Evolutionary conservation across 1,140 invertebrate species (phyloP).

Genomic region (Gryon sp.): DNA sequence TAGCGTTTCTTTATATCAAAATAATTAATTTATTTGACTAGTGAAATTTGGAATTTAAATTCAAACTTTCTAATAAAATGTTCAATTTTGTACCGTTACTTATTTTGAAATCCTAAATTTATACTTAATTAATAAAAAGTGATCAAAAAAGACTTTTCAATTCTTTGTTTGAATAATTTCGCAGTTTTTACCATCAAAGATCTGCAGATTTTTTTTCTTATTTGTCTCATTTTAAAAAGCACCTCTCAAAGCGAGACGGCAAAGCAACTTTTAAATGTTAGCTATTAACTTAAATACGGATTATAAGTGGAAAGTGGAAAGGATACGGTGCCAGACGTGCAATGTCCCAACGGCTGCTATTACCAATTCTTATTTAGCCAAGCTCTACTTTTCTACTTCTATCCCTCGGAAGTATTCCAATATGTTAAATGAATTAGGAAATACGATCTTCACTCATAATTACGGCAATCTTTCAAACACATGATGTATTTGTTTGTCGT

Average conservation of each 20-base stretch:
- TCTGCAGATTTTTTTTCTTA: background rate
- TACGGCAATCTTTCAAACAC: constrained; percentile 4
- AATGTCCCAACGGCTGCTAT: constrained; percentile 59
- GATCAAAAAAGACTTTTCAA: no score
- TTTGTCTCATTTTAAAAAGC: no score
- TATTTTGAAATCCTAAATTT: background rate
- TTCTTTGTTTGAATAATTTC: no score
- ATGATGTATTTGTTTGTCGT: background rate
- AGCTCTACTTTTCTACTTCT: constrained; percentile 59
- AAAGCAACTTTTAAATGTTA: constrained; percentile 18
- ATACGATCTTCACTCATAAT: background rate
- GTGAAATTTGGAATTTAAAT: no score
- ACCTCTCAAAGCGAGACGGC: constrained; percentile 9
- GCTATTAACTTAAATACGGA: constrained; percentile 10
- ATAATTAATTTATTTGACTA: no score
- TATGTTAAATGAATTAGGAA: background rate
- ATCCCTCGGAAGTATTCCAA: constrained; percentile 28
- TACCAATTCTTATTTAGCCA: constrained; percentile 49
- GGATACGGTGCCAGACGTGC: constrained; percentile 68
- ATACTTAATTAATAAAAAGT: no score
- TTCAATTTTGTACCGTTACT: background rate
- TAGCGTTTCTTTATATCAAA: no score
- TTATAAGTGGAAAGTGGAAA: constrained; percentile 48
- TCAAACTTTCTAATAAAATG: background rate
- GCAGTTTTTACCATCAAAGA: constrained; percentile 19